phyloP scores from a whole-genome alignment of 2,113 vertebrate genomes.

The Pelusios castaneus region DNA sequence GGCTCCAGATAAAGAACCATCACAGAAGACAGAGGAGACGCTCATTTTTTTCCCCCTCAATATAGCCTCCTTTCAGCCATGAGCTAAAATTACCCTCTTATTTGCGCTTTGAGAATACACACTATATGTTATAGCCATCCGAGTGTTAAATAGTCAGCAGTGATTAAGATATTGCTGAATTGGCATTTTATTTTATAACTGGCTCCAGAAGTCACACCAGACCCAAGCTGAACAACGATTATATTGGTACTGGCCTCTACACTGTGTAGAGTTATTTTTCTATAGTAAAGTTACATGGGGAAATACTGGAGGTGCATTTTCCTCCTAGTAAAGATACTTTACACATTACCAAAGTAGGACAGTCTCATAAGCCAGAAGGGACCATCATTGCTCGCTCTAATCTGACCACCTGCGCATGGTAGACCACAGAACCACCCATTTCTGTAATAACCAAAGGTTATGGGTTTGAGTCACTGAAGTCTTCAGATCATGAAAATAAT shows the following conservation, averaged over 20 bases:
- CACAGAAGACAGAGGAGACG: not conserved
- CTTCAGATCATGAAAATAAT: not conserved
- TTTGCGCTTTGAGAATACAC: not conserved
- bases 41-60: not conserved
- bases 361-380: not conserved
- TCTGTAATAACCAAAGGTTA: too few relatives aligned
- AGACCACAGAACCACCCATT: not conserved
- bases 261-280: not conserved
- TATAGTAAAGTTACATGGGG: not conserved
- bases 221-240: not conserved
- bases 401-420: not conserved
- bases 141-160: not conserved
- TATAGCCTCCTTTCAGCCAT: not conserved
- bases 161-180: not conserved
- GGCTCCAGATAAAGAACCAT: not conserved
- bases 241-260: not conserved
- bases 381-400: not conserved
- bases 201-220: not conserved
- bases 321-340: conserved; percentile 15
- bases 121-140: not conserved
- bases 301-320: not conserved
- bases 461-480: not conserved
- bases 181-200: not conserved
- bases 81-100: not conserved
- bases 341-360: conserved; percentile 4